Evolutionary conservation across 2,888 invertebrate species (phyloP), one percentile per base, ranked within the genome.

Genomic region (Balanococcus diminutus): DNA sequence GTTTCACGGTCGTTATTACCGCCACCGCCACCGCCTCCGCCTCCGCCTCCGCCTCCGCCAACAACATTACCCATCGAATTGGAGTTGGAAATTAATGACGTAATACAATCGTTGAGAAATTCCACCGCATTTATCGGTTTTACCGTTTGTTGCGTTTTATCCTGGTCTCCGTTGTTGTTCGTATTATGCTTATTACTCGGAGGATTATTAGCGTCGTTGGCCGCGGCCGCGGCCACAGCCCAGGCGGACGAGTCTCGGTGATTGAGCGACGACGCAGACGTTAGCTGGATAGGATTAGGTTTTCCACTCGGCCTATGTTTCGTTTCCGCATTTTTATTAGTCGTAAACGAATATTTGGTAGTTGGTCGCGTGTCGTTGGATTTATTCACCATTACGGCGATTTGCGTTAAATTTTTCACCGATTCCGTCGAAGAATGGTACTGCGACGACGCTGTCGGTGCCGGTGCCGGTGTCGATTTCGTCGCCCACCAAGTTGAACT

Each of bases 361-460:
- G 67, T 28, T 4, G n/a, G 4, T n/a, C n/a, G 51, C 5, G 85
- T 85, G 6, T 79, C 51, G 46, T 85, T 85, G 4, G 79, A 79
- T 79, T 79, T 85, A 31, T 85, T 85, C n/a, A 85, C n/a, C 85
- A 85, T 85, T 39, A 85, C 32, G 0, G 85, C 85, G 3, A 85
- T 85, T 39, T 85, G 85, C 9, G 85, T 85, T 25, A 85, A 31
- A 79, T 85, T 85, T n/a, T 85, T 85, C 19, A 32, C 46, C 0
- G 79, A 28, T 75, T 85, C 85, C n/a, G 85, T 85, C 8, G 28
- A 79, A 39, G 75, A 19, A 9, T 79, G 72, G 19, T 67, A 72
- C 9, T 39, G 28, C 19, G 72, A n/a, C 31, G 67, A 39, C 4
- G 61, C 25, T 2, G 8, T 61, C 22, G 2, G 9, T 16, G n/a